Evolutionary conservation across 2,797 vertebrate genomes (phyloP).

Genomic region (Okamejei kenojei): DNA sequence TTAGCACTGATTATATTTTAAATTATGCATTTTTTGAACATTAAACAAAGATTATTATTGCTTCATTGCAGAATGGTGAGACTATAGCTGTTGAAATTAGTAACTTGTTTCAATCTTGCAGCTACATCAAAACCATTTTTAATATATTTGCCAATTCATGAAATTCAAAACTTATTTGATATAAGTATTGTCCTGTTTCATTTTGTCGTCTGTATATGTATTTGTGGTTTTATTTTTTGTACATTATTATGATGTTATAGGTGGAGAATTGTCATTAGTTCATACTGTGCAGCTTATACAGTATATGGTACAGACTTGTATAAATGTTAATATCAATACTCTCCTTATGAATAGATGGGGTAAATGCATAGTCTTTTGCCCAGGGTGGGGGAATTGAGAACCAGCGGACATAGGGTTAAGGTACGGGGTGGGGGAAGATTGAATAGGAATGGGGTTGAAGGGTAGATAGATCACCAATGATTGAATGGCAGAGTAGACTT

Average conservation of each 20-base stretch:
- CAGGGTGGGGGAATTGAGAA: too few relatives aligned
- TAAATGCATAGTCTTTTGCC: too few relatives aligned
- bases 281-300: background rate
- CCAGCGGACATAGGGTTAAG: too few relatives aligned
- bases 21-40: background rate
- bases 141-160: background rate
- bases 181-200: background rate
- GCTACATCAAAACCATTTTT: background rate
- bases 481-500: too few relatives aligned
- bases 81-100: background rate
- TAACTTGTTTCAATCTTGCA: background rate
- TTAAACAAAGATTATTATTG: background rate
- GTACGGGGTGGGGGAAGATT: too few relatives aligned
- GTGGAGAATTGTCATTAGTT: background rate
- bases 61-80: background rate
- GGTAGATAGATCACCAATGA: too few relatives aligned
- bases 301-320: too few relatives aligned
- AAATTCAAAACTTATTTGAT: background rate
- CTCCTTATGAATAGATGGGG: too few relatives aligned
- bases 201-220: background rate
- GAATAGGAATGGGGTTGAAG: too few relatives aligned
- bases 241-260: background rate
- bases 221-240: background rate
- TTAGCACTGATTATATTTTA: background rate
- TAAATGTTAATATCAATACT: too few relatives aligned